These are phyloP conservation scores for Calephelis virginiensis DNA, from an alignment of 1,140 invertebrate species.

Conservation along the genomic window DNA sequence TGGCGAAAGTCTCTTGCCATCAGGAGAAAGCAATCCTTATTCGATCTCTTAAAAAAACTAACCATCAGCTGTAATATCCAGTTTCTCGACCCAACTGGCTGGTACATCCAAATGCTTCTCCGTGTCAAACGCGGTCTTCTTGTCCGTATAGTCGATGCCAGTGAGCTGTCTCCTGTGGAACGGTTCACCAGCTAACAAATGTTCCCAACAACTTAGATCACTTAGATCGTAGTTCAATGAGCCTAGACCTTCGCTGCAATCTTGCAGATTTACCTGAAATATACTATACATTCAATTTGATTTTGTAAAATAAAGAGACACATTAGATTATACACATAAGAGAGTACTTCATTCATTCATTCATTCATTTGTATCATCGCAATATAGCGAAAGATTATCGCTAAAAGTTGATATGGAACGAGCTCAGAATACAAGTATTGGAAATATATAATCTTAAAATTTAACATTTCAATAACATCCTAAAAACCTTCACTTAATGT, in stretches of 20 bases:
- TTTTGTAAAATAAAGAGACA: too few species aligned
- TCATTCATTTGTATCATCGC: too few species aligned
- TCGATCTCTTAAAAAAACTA: background rate
- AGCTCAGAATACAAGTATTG: too few species aligned
- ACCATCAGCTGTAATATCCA: slow-evolving; percentile 84
- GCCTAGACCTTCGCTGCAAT: slow-evolving; percentile 34
- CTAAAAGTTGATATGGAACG: too few species aligned
- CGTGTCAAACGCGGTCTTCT: slow-evolving; percentile 67
- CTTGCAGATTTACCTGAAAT: slow-evolving; percentile 65
- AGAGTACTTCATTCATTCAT: too few species aligned
- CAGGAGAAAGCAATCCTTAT: too few species aligned
- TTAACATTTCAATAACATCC: too few species aligned
- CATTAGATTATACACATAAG: too few species aligned
- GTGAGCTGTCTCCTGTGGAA: slow-evolving; percentile 72
- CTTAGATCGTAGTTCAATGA: slow-evolving; percentile 77
- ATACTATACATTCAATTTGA: background rate
- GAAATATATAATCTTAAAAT: too few species aligned
- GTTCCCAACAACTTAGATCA: slow-evolving; percentile 83
- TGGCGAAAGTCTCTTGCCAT: too few species aligned
- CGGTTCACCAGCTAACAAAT: slow-evolving; percentile 84
- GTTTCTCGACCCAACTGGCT: slow-evolving; percentile 85
- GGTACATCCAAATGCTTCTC: slow-evolving; percentile 91
- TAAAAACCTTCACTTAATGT: too few species aligned
- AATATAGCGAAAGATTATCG: too few species aligned
- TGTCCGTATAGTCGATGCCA: slow-evolving; percentile 69